phyloP scores from a whole-genome alignment of 2,888 invertebrate species.

The Nephrotoma appendiculata region DNA sequence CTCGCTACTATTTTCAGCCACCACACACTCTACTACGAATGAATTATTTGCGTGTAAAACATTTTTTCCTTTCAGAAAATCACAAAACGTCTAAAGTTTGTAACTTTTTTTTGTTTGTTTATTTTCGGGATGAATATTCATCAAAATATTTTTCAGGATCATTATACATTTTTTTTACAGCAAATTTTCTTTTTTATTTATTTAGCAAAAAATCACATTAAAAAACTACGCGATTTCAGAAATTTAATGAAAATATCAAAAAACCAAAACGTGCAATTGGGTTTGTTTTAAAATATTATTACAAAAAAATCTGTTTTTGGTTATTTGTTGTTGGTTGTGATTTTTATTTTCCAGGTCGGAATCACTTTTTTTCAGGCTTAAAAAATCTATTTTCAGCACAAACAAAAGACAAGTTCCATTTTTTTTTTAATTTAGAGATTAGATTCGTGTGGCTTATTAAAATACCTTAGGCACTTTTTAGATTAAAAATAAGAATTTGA shows the following conservation, averaged over 20 bases:
- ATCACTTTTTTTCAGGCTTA: background rate
- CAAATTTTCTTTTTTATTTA: constrained; percentile 1
- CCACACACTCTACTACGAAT: background rate
- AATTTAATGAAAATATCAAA: background rate
- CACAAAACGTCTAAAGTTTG: background rate
- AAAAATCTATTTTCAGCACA: background rate
- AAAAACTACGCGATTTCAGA: background rate
- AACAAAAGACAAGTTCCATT: background rate
- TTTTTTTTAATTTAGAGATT: background rate
- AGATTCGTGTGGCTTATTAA: background rate
- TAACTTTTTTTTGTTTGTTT: background rate
- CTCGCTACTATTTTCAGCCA: background rate
- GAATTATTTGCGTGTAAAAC: background rate
- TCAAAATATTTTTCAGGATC: constrained; percentile 1
- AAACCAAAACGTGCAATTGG: background rate
- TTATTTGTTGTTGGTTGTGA: background rate
- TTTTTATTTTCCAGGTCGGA: background rate
- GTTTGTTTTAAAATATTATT: background rate
- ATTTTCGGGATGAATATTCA: background rate
- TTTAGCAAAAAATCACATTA: background rate
- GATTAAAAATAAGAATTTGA: background rate
- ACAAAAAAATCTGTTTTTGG: background rate
- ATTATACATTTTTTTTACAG: constrained; percentile 1
- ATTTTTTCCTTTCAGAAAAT: constrained; percentile 2
- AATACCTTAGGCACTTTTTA: background rate